Evolutionary conservation across 2,797 vertebrate genomes (phyloP).

Genomic region (Psittacula derbiana): DNA sequence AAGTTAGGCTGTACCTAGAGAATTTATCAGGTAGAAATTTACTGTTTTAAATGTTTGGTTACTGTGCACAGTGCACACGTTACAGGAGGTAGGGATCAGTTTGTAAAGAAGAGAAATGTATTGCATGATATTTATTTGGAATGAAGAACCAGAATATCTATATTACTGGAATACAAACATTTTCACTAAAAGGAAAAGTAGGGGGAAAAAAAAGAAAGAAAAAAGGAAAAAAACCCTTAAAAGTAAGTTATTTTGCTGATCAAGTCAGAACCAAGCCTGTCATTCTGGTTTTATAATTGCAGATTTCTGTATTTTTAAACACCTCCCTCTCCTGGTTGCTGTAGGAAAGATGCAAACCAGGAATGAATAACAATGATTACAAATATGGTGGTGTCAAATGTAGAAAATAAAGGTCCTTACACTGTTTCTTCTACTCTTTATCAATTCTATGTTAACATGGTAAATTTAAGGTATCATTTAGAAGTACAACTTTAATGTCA

Average conservation of each 20-base stretch:
- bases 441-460: neutral
- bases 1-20: neutral
- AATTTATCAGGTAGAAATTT: neutral
- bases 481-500: neutral
- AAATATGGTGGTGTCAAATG: neutral
- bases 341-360: neutral
- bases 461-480: neutral
- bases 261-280: neutral
- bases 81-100: neutral
- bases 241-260: neutral
- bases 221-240: neutral
- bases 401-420: neutral
- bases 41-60: neutral
- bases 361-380: neutral
- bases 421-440: neutral
- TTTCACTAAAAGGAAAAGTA: neutral
- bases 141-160: neutral
- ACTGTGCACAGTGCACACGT: neutral
- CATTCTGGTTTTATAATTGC: slow-evolving; percentile 10
- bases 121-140: neutral
- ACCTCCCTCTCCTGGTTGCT: slow-evolving; percentile 21
- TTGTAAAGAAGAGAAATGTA: neutral
- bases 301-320: slow-evolving; percentile 27
- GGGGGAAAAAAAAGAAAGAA: neutral
- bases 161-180: neutral